A percentile compares a stretch with the other conserved stretches of the same genome.
These are phyloP conservation scores for Sebastes wilsoni DNA, from an alignment of 2,797 vertebrate genomes.

Conservation along the genomic window DNA sequence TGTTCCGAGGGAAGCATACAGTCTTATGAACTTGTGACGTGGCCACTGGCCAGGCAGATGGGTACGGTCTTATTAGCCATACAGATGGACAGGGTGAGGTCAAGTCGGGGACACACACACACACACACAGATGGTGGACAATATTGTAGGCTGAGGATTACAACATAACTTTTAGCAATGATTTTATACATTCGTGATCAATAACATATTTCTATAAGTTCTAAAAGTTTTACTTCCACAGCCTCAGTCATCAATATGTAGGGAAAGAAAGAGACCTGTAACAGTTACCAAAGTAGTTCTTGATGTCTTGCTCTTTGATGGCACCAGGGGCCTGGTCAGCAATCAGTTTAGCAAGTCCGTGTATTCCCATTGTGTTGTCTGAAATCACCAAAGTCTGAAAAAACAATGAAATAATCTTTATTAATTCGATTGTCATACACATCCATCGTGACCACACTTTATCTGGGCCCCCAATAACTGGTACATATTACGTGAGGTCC, in stretches of 20 bases:
- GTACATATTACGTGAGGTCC: fast-evolving
- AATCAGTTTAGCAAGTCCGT: constrained; percentile 94
- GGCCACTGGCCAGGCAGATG: too few species aligned
- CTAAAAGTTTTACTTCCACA: too few species aligned
- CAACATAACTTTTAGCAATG: too few species aligned
- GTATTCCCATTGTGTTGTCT: constrained; percentile 90
- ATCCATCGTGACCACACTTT: neutral
- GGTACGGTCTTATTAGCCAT: too few species aligned
- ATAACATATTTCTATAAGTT: too few species aligned
- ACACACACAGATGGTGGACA: too few species aligned
- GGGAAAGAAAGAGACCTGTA: neutral
- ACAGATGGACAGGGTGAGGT: too few species aligned
- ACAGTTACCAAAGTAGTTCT: constrained; percentile 89
- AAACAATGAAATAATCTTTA: neutral
- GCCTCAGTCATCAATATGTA: neutral
- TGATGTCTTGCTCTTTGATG: constrained; percentile 94
- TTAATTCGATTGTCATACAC: neutral
- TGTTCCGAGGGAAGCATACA: too few species aligned
- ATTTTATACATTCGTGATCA: too few species aligned
- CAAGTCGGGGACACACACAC: too few species aligned
- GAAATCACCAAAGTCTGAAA: constrained; percentile 31
- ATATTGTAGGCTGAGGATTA: too few species aligned
- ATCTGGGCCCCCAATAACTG: neutral
- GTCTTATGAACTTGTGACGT: too few species aligned
- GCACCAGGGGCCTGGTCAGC: constrained; percentile 91